These are phyloP conservation scores for Drosophila meridionalis DNA, from an alignment of 2,888 invertebrate genomes.

Conservation along the genomic window DNA sequence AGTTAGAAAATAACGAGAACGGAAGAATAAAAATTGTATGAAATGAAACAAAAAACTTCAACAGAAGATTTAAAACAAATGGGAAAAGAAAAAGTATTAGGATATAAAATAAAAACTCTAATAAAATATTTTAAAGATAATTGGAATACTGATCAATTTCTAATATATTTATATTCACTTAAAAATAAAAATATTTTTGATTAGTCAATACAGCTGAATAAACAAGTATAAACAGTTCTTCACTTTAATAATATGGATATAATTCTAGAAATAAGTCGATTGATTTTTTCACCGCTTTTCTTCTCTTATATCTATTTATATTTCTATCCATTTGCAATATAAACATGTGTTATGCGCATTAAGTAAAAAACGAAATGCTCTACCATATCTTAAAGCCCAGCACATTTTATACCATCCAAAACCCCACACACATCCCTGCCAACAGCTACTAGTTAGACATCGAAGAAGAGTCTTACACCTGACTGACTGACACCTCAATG, in stretches of 20 bases:
- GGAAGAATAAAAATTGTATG: no score
- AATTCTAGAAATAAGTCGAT: no score
- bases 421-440: neutral
- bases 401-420: neutral
- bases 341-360: neutral
- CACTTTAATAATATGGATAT: no score
- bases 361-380: neutral
- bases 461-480: conserved; percentile 20
- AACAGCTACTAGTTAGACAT: neutral
- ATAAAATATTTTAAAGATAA: neutral
- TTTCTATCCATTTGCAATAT: neutral
- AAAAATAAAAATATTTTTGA: no score
- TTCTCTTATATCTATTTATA: neutral
- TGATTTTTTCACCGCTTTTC: no score
- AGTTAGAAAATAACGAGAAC: neutral
- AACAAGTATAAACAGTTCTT: no score
- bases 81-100: neutral
- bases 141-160: neutral
- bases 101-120: neutral
- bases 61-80: neutral
- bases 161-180: neutral
- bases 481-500: conserved; percentile 22
- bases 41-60: no score
- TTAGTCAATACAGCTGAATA: no score
- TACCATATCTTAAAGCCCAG: neutral